Evolutionary conservation across 1,140 invertebrate species (phyloP), one percentile per base, ranked within the genome.

Genomic region (Reticulitermes speratus): DNA sequence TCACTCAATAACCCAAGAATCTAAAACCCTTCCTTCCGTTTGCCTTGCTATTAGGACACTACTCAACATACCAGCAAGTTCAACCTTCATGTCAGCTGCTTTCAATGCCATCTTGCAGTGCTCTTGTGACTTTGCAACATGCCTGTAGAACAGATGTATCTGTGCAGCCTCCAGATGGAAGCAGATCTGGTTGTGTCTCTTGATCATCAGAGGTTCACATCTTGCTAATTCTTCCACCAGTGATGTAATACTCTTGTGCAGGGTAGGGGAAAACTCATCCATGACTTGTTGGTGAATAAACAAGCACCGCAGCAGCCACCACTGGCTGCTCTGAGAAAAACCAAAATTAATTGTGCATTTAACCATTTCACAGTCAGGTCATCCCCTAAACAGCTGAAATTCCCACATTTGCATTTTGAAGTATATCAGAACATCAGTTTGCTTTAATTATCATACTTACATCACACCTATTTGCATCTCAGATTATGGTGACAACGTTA

Each of bases 121-220:
- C 86, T 95, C 92, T 87, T 95, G 93, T 32, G 94, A 94, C 88
- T 93, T 93, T 83, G 93, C 92, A 30, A 96, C 92, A 88, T 96
- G 94, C 88, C 94, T 95, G 90, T 96, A 97, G 82, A 94, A 91
- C 23, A 96, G 91, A 90, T 95, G 95, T 55, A 96, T 92, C 88
- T 96, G 94, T 52, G 94, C 94, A 86, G 95, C 91, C 92, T 98
- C 97, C 44, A 97, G 89, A 89, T 95, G 93, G 85, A 96, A 93
- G 85, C 96, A 90, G n/a, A 94, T 92, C 88, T 94, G 92, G 11
- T 94, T 44, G 11, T 86, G 45, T 9, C 45, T 44, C 21, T 44
- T 65, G 30, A 19, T n/a, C 55, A 81, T 55, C 23, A 44, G 38
- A 21, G n/a, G 65, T 25, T 86, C 48, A 9, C 59, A 48, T 44